Percentiles rank a stretch among this genome's conserved stretches.
These are phyloP conservation scores for Globia sparganii DNA, from an alignment of 2,888 invertebrate species.

Conservation along the genomic window DNA sequence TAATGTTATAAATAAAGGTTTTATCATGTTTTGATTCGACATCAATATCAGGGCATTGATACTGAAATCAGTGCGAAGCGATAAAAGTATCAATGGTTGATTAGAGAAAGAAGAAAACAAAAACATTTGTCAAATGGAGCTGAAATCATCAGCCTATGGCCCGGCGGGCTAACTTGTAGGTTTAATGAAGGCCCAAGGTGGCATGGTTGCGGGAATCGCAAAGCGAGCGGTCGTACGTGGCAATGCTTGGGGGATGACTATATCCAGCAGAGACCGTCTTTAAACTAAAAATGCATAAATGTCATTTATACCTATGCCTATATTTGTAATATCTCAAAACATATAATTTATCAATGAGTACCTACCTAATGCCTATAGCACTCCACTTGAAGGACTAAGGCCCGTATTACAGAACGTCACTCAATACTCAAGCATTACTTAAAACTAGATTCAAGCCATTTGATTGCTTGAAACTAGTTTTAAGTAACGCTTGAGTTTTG, in stretches of 20 bases:
- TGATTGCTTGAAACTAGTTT: too few species aligned
- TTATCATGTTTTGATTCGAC: neutral
- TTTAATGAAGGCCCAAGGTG: neutral
- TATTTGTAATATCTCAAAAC: too few species aligned
- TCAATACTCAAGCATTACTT: too few species aligned
- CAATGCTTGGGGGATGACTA: neutral
- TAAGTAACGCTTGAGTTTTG: too few species aligned
- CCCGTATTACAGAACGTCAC: too few species aligned
- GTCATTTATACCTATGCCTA: too few species aligned
- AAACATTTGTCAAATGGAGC: neutral
- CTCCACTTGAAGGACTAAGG: too few species aligned
- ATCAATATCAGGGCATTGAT: neutral
- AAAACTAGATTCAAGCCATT: too few species aligned
- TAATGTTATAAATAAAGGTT: neutral
- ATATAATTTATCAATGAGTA: too few species aligned
- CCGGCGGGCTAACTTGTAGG: neutral
- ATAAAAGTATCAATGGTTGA: neutral
- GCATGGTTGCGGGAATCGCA: neutral
- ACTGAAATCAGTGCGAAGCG: neutral
- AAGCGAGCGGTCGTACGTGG: neutral
- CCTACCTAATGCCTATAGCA: too few species aligned
- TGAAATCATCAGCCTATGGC: neutral
- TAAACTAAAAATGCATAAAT: neutral
- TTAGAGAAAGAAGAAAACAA: neutral
- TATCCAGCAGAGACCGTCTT: neutral